Percentiles rank a stretch among this genome's conserved stretches.
These are phyloP conservation scores for Saccopteryx leptura DNA, from an alignment of 2,113 vertebrate genomes.

Conservation along the genomic window DNA sequence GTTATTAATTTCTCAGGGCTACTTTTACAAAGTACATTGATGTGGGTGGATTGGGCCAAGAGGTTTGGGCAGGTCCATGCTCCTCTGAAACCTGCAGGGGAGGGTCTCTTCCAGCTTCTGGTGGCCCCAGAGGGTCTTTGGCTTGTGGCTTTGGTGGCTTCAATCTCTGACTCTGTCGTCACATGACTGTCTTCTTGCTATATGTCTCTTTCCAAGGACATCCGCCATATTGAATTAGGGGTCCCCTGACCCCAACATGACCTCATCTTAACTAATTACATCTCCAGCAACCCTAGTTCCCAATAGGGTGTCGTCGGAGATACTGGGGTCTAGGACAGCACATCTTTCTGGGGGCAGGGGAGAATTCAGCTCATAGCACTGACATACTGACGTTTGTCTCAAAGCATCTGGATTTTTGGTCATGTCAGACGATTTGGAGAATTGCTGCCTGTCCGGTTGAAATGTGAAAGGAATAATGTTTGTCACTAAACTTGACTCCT, in stretches of 20 bases:
- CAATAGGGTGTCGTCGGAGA: not conserved
- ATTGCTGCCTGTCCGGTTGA: not conserved
- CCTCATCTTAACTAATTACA: not conserved
- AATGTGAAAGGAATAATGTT: not conserved
- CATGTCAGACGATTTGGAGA: not conserved
- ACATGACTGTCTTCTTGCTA: not conserved
- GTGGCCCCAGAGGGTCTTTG: no score
- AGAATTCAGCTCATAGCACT: not conserved
- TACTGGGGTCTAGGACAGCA: no score
- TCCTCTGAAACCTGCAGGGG: not conserved
- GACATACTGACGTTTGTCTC: not conserved
- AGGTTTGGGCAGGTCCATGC: rapidly evolving
- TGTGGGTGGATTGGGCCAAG: rapidly evolving
- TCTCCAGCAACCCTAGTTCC: not conserved
- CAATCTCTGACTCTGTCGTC: rapidly evolving
- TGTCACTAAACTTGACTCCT: not conserved
- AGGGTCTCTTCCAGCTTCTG: no score
- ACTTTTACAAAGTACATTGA: not conserved
- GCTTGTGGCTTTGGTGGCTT: no score
- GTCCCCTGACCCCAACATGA: rapidly evolving
- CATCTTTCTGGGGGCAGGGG: rapidly evolving
- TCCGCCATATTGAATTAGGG: rapidly evolving
- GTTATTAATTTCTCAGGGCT: rapidly evolving
- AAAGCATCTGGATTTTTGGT: not conserved
- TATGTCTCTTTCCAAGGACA: not conserved